Conservation (phyloP, 2,113 vertebrate genomes). For the Cettia cetti region DNA sequence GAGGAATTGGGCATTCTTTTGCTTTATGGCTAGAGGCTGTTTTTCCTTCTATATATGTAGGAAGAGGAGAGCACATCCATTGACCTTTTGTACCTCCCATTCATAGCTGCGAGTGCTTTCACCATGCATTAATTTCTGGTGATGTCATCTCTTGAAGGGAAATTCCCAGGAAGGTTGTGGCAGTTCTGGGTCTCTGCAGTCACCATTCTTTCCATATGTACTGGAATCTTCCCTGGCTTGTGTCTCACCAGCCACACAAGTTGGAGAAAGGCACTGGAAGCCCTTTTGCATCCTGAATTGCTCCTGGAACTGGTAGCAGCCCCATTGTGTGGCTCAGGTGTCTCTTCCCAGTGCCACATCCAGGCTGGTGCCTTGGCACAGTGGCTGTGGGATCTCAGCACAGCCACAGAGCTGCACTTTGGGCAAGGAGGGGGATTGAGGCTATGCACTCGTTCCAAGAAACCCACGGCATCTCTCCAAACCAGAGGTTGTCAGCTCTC, state of each 20-base stretch:
- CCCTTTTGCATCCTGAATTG: background rate
- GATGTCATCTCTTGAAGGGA: background rate
- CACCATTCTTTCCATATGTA: background rate
- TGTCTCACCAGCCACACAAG: background rate
- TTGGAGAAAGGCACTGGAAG: background rate
- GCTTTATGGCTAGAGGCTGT: background rate
- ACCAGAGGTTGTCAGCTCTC: background rate
- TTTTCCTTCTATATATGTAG: background rate
- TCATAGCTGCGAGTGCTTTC: fast-evolving
- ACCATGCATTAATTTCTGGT: background rate
- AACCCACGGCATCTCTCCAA: background rate
- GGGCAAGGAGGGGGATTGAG: background rate
- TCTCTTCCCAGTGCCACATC: background rate
- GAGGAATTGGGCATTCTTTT: background rate
- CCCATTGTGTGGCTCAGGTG: fast-evolving
- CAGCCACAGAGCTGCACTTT: background rate
- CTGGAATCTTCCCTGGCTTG: background rate
- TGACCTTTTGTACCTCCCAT: background rate
- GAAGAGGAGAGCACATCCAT: background rate
- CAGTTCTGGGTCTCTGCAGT: background rate
- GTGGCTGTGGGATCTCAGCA: background rate
- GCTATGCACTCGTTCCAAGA: fast-evolving
- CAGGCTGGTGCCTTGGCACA: background rate
- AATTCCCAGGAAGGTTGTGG: background rate
- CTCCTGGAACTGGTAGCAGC: background rate